phyloP scores from a whole-genome alignment of 92 coral and sea anemone genomes.

The Siderastrea siderea region DNA sequence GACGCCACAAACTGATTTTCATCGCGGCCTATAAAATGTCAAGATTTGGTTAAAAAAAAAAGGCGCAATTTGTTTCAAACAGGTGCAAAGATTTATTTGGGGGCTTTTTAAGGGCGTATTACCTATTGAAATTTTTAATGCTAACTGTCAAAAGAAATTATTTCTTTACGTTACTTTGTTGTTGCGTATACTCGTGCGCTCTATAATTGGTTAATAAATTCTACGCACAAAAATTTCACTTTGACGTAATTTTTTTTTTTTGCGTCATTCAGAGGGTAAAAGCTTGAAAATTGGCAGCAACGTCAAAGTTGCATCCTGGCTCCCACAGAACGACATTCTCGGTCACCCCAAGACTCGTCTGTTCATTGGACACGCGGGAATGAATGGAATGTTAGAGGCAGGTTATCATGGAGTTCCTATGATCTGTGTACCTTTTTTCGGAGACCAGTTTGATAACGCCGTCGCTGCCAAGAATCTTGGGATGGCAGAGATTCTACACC shows the following conservation, averaged over 20 bases:
- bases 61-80: too few species aligned
- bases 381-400: constrained; percentile 68
- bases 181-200: too few species aligned
- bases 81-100: too few species aligned
- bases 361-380: constrained; percentile 72
- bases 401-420: constrained; percentile 80
- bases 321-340: constrained; percentile 81
- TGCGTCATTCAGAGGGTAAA: constrained; percentile 7
- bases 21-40: too few species aligned
- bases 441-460: constrained; percentile 74
- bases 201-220: too few species aligned
- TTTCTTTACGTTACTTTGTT: too few species aligned
- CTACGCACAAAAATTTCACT: too few species aligned
- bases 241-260: background rate
- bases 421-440: constrained; percentile 70
- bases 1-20: too few species aligned
- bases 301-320: constrained; percentile 64
- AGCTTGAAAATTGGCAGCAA: constrained; percentile 19
- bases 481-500: constrained; percentile 45
- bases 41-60: too few species aligned
- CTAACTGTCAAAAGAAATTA: too few species aligned
- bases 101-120: too few species aligned
- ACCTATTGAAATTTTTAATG: too few species aligned
- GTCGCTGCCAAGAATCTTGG: constrained; percentile 57
- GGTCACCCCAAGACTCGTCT: constrained; percentile 75